phyloP scores from a whole-genome alignment of 1,140 invertebrate genomes.

The Pseudomyrmex flavicornis region DNA sequence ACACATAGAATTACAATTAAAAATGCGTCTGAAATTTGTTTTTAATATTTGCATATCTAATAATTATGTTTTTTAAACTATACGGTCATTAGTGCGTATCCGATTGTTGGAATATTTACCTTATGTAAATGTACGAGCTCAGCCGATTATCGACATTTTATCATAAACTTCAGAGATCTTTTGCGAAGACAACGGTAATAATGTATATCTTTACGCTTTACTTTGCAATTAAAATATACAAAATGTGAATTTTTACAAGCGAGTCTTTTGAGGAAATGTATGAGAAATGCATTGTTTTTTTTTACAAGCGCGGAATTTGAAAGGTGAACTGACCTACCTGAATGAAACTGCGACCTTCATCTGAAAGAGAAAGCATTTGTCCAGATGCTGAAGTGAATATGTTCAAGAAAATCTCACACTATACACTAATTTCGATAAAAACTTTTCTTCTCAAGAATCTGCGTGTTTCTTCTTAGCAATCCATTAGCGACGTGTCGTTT shows the following conservation, averaged over 20 bases:
- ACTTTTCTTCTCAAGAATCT: not conserved
- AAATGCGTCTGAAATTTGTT: too few species aligned
- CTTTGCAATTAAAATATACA: not conserved
- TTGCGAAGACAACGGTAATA: not conserved
- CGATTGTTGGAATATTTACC: not conserved
- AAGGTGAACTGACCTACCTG: slow-evolving; percentile 12
- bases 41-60: too few species aligned
- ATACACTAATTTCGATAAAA: not conserved
- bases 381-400: not conserved
- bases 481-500: not conserved
- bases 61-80: too few species aligned
- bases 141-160: not conserved
- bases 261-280: not conserved
- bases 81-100: too few species aligned
- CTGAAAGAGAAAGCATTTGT: not conserved
- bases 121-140: not conserved
- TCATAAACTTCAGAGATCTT: not conserved
- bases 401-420: not conserved
- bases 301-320: not conserved
- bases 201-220: not conserved
- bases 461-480: not conserved
- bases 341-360: slow-evolving; percentile 21
- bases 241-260: not conserved
- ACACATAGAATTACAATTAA: too few species aligned
- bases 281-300: not conserved